Base-by-base conservation (phyloP, 1,140 invertebrate species). In the Trialeurodes vaporariorum region DNA sequence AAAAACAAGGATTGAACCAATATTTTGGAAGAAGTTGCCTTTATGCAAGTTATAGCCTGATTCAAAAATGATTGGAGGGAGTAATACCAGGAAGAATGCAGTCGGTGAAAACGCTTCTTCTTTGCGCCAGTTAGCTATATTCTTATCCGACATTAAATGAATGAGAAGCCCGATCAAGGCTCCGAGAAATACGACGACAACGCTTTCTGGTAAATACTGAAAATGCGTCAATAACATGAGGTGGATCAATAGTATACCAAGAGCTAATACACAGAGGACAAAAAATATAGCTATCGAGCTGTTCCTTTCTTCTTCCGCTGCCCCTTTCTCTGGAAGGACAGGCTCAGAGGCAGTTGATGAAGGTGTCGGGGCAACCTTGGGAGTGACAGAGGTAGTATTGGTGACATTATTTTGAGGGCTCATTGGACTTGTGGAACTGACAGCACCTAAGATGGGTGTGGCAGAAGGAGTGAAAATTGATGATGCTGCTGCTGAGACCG, bases 1-100 rank as follows among this genome's bases (percentile, higher is more conserved):
- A 86, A 98, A 98, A 0, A 98, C 87, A 69, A 98, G 77, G 71
- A 92, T 92, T 5, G 90, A 95, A 25, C 94, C 95, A 77, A 98
- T 96, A 76, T 98, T 98, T 81, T 97, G 94, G 77, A 98, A 98
- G 76, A 98, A 99, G 76, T 98, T 98, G 64, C 96, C 95, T 79
- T 98, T 98, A 75, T 98, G 96, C 62, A 98, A 83, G 85, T 98
- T 98, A 76, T 98, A 98, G 2, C 96, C 96, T 2, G 94, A 97
- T 80, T 99, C 96, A 83, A 98, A 98, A 72, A 99, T 98, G 61
- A 98, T 99, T 0, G 96, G 96, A 5, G 96, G 96, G n/a, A 99
- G 77, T 0, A 98, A 82, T 0, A 98, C 91, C 61, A 98, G 82
- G 74, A 99, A 99, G 77, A 99, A 99, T 12, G 94, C 92, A 62